Conservation (phyloP, 2,888 invertebrate species). For the Cyclophora albipunctata region DNA sequence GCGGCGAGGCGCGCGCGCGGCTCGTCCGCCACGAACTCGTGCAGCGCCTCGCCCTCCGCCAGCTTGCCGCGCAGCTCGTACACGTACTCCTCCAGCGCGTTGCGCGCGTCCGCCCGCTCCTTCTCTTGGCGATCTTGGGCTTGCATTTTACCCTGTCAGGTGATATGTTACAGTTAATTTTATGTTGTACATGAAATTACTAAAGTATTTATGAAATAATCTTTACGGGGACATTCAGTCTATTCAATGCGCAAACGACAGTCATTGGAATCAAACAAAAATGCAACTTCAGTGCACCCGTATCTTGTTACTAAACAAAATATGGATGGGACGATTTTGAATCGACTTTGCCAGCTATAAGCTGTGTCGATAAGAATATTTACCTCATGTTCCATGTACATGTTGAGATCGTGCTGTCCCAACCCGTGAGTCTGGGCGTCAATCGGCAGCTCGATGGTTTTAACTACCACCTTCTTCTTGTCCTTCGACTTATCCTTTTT, state of each 20-base stretch:
- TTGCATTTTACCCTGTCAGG: conserved; percentile 82
- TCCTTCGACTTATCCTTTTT: conserved; percentile 81
- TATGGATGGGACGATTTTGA: too few relatives aligned
- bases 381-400: conserved; percentile 87
- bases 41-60: conserved; percentile 82
- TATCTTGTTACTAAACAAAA: too few relatives aligned
- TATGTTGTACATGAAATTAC: not conserved
- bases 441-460: conserved; percentile 89
- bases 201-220: too few relatives aligned
- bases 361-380: conserved; percentile 9
- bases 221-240: too few relatives aligned
- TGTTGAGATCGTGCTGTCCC: conserved; percentile 81
- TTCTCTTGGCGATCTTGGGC: conserved; percentile 93
- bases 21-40: conserved; percentile 82
- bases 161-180: not conserved
- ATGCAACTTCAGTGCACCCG: too few relatives aligned
- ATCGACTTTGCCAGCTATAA: too few relatives aligned
- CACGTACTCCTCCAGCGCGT: conserved; percentile 98
- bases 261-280: too few relatives aligned
- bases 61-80: conserved; percentile 96
- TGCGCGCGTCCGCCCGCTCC: conserved; percentile 95
- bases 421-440: conserved; percentile 84
- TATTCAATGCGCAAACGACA: too few relatives aligned
- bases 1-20: conserved; percentile 79
- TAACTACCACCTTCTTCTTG: conserved; percentile 84